Evolutionary conservation across 2,888 invertebrate species (phyloP), one percentile per base, ranked within the genome.

Genomic region (Fragum sueziense): DNA sequence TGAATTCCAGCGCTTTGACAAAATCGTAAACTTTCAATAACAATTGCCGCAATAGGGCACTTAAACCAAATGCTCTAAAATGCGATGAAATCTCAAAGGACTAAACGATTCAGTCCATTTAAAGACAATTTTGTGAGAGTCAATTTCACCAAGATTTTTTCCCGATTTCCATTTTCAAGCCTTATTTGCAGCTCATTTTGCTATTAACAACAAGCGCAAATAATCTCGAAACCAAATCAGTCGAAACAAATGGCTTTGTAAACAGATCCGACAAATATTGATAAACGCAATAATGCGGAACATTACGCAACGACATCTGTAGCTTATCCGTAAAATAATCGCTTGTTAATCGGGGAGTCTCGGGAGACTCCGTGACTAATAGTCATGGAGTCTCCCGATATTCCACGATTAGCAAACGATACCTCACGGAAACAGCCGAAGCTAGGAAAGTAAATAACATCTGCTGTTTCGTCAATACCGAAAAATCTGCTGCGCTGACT

Each of bases 401-500:
- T 14, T 37, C 37, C 6, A 37, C 6, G 7, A 37, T 14, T 37
- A 37, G 14, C 7, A 37, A 37, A 37, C 14, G 6, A 37, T n/a
- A n/a, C n/a, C n/a, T n/a, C 14, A 47, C 47, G 47, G 47, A 14
- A 14, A 47, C 3, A 47, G 47, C 17, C 47, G 4, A 47, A 47
- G 47, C n/a, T n/a, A n/a, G n/a, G n/a, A n/a, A n/a, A n/a, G n/a
- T 41, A 29, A 61, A 29, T 65, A 14, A 20, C 34, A 34, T 62
- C 62, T 62, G 34, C n/a, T 62, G 7, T n/a, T 37, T 3, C 1
- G 62, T n/a, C 62, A 62, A 34, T n/a, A 17, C 31, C 65, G 27
- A 65, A 65, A 65, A 25, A 65, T 37, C 65, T 61, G 33, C 65
- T 37, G 7, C 41, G 41, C n/a, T 65, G 65, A 65, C 65, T 65